A percentile compares a stretch with the other conserved stretches of the same genome.
Conservation (phyloP, 2,113 vertebrate genomes). For the Chiloscyllium plagiosum region DNA sequence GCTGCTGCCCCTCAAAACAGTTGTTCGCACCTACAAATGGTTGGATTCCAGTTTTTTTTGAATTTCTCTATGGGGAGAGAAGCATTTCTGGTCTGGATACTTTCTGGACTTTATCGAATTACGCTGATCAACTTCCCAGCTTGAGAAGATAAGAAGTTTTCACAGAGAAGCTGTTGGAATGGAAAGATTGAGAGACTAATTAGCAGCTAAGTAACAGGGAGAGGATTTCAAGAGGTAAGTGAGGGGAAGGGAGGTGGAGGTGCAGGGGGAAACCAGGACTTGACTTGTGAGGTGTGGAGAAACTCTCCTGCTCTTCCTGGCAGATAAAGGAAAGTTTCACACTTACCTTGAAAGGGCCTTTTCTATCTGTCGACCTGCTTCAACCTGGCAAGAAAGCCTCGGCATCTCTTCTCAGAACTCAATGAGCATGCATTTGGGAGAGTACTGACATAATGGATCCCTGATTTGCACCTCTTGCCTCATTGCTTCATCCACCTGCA, state of each 20-base stretch:
- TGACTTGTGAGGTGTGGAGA: background rate
- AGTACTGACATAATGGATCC: background rate
- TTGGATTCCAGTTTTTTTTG: background rate
- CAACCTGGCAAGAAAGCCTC: background rate
- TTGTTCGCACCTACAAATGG: background rate
- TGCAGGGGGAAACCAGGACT: background rate
- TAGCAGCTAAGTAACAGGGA: background rate
- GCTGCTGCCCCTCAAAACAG: background rate
- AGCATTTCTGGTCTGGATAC: background rate
- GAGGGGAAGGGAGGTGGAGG: background rate
- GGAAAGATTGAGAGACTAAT: background rate
- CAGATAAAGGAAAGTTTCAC: constrained; percentile 4
- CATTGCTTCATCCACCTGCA: background rate
- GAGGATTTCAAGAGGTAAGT: background rate
- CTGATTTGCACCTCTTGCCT: background rate
- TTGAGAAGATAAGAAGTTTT: background rate
- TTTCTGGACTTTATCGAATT: background rate
- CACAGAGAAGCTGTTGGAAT: background rate
- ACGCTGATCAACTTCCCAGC: background rate
- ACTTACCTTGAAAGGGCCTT: background rate
- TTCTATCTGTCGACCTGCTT: background rate
- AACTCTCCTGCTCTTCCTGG: background rate
- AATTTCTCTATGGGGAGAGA: background rate
- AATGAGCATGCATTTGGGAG: background rate
- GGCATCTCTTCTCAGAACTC: background rate